Evolutionary conservation across 2,888 invertebrate genomes (phyloP).

Genomic region (Eristalinus sepulchralis): DNA sequence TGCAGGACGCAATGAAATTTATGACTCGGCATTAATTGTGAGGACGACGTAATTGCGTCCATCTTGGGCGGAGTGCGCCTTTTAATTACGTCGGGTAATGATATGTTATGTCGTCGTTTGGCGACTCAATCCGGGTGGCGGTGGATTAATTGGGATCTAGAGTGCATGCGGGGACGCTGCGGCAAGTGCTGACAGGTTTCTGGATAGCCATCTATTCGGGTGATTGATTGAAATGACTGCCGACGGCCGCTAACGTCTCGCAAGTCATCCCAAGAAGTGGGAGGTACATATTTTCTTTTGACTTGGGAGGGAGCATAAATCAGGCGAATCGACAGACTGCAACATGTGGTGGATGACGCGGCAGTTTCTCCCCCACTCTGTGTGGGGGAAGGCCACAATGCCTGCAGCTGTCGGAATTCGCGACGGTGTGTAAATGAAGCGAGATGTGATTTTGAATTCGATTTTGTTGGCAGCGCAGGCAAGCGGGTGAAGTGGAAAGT

Average conservation of each 20-base stretch:
- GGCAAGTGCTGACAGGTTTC: constrained; percentile 31
- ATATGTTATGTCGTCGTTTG: constrained; percentile 53
- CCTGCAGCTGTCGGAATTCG: neutral
- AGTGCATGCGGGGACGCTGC: neutral
- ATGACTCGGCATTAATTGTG: constrained; percentile 77
- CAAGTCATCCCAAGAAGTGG: constrained; percentile 50
- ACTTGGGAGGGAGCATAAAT: neutral
- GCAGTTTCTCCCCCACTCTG: neutral
- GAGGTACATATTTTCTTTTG: neutral
- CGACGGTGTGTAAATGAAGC: neutral
- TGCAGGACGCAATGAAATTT: constrained; percentile 75
- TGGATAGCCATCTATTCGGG: constrained; percentile 15
- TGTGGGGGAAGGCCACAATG: neutral
- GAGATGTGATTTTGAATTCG: neutral
- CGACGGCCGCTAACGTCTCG: neutral
- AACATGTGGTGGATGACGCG: constrained; percentile 31
- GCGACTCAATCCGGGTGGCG: neutral
- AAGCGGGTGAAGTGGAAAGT: neutral
- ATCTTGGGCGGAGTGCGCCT: constrained; percentile 49
- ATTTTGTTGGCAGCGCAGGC: neutral
- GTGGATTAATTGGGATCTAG: constrained; percentile 56
- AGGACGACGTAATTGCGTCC: constrained; percentile 59
- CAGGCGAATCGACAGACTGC: neutral
- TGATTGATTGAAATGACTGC: constrained; percentile 56
- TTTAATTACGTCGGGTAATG: constrained; percentile 69